Evolutionary conservation across 1,140 invertebrate species (phyloP).

Genomic region (Magallana gigas): DNA sequence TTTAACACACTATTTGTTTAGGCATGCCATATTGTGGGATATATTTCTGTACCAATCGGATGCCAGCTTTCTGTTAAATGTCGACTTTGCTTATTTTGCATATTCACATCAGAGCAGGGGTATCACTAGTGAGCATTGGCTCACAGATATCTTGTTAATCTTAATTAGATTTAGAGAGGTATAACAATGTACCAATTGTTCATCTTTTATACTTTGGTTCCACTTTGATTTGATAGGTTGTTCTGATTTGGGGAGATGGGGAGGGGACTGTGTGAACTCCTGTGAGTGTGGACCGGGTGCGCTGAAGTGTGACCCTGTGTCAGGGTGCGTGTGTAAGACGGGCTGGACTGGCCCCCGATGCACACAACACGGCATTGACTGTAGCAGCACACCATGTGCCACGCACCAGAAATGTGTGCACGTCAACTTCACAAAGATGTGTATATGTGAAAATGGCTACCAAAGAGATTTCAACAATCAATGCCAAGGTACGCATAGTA

Average conservation of each 20-base stretch:
- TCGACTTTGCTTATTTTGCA: too few species aligned
- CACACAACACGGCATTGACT: constrained; percentile 63
- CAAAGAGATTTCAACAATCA: background rate
- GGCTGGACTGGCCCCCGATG: constrained; percentile 66
- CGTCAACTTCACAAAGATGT: background rate
- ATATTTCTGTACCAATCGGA: too few species aligned
- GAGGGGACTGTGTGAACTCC: constrained; percentile 58
- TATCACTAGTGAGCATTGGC: too few species aligned
- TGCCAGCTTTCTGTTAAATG: too few species aligned
- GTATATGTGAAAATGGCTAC: background rate
- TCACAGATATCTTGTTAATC: too few species aligned
- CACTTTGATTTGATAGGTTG: background rate
- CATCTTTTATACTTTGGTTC: too few species aligned
- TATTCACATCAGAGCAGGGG: too few species aligned
- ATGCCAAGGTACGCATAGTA: background rate
- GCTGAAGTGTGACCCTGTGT: constrained; percentile 53
- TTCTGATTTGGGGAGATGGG: constrained; percentile 40
- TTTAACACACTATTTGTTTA: too few species aligned
- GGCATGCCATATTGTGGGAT: too few species aligned
- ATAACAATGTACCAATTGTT: too few species aligned
- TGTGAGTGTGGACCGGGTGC: constrained; percentile 62
- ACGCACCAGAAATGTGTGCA: background rate
- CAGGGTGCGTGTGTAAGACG: constrained; percentile 64
- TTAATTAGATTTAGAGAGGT: too few species aligned
- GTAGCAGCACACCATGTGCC: constrained; percentile 46